Conservation (phyloP, 2,888 invertebrate species). For the Callyntrura guangdongensis region DNA sequence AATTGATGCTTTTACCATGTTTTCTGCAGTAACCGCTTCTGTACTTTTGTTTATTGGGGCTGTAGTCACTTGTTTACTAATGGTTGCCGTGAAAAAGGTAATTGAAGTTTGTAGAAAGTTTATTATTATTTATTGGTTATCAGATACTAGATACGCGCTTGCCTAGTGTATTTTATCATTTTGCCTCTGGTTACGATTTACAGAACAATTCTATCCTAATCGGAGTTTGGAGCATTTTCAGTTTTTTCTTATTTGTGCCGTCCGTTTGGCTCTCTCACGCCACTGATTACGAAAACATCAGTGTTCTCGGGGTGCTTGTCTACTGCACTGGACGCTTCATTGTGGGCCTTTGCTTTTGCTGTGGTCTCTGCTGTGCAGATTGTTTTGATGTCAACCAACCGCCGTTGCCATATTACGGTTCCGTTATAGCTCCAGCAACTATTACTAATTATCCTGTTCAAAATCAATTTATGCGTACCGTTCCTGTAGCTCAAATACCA, state of each 20-base stretch:
- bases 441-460: not conserved
- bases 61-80: not conserved
- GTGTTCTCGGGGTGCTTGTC: too few species aligned
- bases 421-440: not conserved
- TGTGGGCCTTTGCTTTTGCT: too few species aligned
- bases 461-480: not conserved
- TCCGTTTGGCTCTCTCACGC: not conserved
- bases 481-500: not conserved
- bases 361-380: too few species aligned
- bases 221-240: not conserved
- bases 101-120: not conserved
- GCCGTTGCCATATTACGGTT: too few species aligned
- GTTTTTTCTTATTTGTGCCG: not conserved
- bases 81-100: constrained; percentile 1
- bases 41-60: not conserved
- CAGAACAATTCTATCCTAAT: not conserved
- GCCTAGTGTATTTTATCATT: not conserved
- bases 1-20: too few species aligned
- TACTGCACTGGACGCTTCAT: too few species aligned
- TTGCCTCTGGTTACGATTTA: not conserved
- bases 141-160: too few species aligned
- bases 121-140: not conserved
- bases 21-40: not conserved
- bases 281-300: too few species aligned
- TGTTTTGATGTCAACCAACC: too few species aligned